Evolutionary conservation across 2,797 vertebrate species (phyloP), one percentile per base, ranked within the genome.

Genomic region (Etheostoma nigrum): DNA sequence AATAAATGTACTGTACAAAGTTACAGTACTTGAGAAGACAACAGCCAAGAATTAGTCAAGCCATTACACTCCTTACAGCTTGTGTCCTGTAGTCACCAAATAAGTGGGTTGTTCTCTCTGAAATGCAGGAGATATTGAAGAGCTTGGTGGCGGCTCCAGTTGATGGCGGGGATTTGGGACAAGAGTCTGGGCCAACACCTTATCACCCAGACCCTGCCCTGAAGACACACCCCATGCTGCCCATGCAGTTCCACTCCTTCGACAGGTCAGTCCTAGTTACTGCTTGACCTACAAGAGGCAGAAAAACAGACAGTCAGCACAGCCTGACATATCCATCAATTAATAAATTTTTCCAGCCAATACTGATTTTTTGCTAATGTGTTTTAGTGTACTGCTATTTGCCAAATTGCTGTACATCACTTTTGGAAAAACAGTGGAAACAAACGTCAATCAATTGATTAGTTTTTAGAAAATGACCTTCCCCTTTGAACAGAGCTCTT

Each of bases 211-310:
- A 99, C 81, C 97, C 97, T 6, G 96, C 97, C 5, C 83, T 99
- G 89, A 99, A 99, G 93, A 97, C 97, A 0, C 97, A 99, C 44
- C 95, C 97, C 47, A 97, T 99, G 94, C 96, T 99, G 85, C 98
- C 98, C 76, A 98, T 99, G 98, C 98, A 99, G 96, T 99, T 98
- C 93, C 98, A 99, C 93, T 99, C 98, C 42, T 99, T 99, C 72
- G 98, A 99, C 96, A 97, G 98, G 98, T 98, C 89, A 12, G 86
- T 68, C 8, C 12, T 63, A 12, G 13, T 4, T 16, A 21, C 9
- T 27, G 57, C 23, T 55, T 63, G 44, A 65, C 60, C 60, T 73
- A 21, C 47, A 52, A 40, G 15, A 48, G 15, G 61, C 6, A 40
- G 27, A n/a, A 66, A 54, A 69, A 52, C 49, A 63, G 19, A 59